These are phyloP conservation scores for Pseudobourletiella spinata DNA, from an alignment of 1,140 invertebrate genomes.

Conservation along the genomic window DNA sequence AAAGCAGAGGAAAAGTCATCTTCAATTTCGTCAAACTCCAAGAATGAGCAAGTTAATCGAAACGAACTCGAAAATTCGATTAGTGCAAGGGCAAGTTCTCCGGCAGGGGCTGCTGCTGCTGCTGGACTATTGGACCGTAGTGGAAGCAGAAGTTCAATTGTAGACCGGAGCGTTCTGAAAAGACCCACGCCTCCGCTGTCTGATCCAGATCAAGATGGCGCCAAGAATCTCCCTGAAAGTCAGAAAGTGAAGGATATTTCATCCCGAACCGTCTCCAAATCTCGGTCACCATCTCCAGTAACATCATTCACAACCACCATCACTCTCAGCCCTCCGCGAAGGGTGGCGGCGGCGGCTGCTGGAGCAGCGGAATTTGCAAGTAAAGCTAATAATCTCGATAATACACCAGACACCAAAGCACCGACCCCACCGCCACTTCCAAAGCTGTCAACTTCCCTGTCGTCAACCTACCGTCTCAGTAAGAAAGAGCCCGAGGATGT, in stretches of 20 bases:
- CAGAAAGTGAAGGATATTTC: too few relatives aligned
- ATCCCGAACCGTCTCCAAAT: not conserved
- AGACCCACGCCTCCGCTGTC: too few relatives aligned
- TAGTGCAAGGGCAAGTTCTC: too few relatives aligned
- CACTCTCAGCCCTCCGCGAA: not conserved
- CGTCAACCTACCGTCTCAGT: not conserved
- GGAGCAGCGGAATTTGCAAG: not conserved
- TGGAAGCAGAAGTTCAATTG: too few relatives aligned
- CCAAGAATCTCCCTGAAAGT: not conserved
- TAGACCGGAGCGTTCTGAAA: too few relatives aligned
- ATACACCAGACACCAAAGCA: constrained; percentile 2
- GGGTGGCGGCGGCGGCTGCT: not conserved
- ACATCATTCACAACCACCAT: not conserved
- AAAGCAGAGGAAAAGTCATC: too few relatives aligned
- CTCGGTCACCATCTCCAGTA: constrained; percentile 18
- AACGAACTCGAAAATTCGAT: too few relatives aligned
- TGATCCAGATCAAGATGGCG: not conserved
- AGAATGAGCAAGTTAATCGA: too few relatives aligned
- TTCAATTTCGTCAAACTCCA: too few relatives aligned
- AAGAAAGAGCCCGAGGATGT: constrained; percentile 5
- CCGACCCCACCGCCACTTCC: constrained; percentile 9
- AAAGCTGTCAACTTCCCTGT: not conserved
- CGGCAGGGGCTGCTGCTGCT: too few relatives aligned
- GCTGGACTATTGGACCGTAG: too few relatives aligned
- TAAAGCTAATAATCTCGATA: not conserved